Evolutionary conservation across 2,797 vertebrate species (phyloP).

Genomic region (Schizothorax lantsangensis): DNA sequence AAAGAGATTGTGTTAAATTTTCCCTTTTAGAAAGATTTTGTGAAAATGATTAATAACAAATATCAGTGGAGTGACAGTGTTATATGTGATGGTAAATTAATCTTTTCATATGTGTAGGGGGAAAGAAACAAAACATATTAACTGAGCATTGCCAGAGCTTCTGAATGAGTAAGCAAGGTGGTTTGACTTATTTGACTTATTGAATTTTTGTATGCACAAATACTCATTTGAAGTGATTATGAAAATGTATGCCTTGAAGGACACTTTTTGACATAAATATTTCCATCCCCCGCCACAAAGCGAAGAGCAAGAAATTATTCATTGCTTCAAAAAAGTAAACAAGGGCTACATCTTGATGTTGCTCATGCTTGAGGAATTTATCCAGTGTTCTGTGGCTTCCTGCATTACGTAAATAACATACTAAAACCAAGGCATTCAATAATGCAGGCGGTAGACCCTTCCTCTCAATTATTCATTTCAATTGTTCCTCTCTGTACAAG

Average conservation of each 20-base stretch:
- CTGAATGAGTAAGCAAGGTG: conserved; percentile 20
- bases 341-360: conserved; percentile 12
- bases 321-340: conserved; percentile 36
- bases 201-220: conserved; percentile 22
- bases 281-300: conserved; percentile 18
- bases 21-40: conserved; percentile 2
- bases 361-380: conserved; percentile 62
- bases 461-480: conserved; percentile 69
- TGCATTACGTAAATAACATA: conserved; percentile 64
- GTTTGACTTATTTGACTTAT: conserved; percentile 26
- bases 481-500: conserved; percentile 40
- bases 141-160: not conserved
- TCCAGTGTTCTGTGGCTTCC: conserved; percentile 44
- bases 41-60: not conserved
- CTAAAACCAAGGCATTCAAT: conserved; percentile 56
- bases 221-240: conserved; percentile 22
- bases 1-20: not conserved
- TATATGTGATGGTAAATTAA: conserved; percentile 25
- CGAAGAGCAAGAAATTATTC: conserved; percentile 26
- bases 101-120: conserved; percentile 15
- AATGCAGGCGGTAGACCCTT: conserved; percentile 59
- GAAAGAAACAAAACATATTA: conserved; percentile 27
- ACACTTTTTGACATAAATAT: conserved; percentile 22
- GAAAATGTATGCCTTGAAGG: conserved; percentile 32
- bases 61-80: not conserved